Evolutionary conservation across 2,888 invertebrate species (phyloP), one percentile per base, ranked within the genome.

Genomic region (Serripes groenlandicus): DNA sequence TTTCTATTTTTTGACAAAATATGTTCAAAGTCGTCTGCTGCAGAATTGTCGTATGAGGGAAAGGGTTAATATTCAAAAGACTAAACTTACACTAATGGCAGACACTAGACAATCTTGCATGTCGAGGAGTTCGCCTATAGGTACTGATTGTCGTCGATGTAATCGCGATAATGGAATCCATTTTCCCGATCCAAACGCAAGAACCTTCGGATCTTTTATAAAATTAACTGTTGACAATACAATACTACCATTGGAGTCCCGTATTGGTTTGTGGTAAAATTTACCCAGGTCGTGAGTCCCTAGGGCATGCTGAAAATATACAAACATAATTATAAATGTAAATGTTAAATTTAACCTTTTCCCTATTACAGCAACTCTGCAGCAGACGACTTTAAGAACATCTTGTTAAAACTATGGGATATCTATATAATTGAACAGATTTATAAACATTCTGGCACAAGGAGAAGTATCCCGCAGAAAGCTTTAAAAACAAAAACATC

Each of bases 221-320:
- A 96, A 96, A 93, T 97, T 97, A 83, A 94, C 92, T 7, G 98
- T 97, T 52, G 97, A 97, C 64, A 99, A 95, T 3, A 99, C 98
- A 52, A 98, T 96, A 0, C 98, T 98, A 62, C 99, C 99, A 93
- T 98, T 95, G 0, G 97, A 96, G 94, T 99, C 98, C 87, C 97
- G 96, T 54, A 99, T 95, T 0, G 99, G 98, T 92, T 97, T 97
- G 95, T 98, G 97, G 95, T 97, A 98, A 64, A 99, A 95, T 94
- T 98, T 98, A 4, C 99, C 99, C 91, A 99, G 96, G 94, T 99
- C 99, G 92, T 98, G 97, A 78, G 98, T 96, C 89, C 98, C 98
- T 7, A 98, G 95, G 0, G 98, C 97, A 30, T 97, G 97, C 96
- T 99, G 96, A 21, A 92, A 91, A n/a, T n/a, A n/a, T 11, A 66